A percentile compares a stretch with the other conserved stretches of the same genome.
Evolutionary conservation across 2,113 vertebrate species (phyloP).

Genomic region (Gavia stellata): DNA sequence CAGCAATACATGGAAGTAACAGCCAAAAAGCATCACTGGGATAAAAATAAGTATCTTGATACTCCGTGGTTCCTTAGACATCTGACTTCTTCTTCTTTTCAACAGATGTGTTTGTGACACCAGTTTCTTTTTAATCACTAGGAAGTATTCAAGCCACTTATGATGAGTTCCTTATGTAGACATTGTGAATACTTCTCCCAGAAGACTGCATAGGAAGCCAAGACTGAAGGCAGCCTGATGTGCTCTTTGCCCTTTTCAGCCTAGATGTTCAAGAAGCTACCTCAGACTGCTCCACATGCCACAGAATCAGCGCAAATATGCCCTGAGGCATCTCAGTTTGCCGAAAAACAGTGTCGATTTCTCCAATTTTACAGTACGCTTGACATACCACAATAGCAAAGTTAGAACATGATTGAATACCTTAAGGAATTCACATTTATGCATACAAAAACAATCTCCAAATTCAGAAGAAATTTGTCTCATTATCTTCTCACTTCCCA

Average conservation of each 20-base stretch:
- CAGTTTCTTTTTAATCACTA: neutral
- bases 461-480: neutral
- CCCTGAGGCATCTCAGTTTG: neutral
- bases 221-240: neutral
- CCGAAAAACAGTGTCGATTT: fast-evolving
- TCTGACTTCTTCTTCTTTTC: neutral
- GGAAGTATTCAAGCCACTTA: neutral
- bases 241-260: neutral
- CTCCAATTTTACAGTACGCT: neutral
- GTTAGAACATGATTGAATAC: neutral
- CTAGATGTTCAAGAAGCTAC: neutral
- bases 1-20: neutral
- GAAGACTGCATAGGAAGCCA: neutral
- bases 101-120: neutral
- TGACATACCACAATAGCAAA: neutral
- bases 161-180: neutral
- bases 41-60: neutral
- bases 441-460: neutral
- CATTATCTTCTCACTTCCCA: neutral
- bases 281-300: neutral
- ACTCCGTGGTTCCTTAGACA: neutral
- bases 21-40: neutral
- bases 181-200: neutral
- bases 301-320: neutral
- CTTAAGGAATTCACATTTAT: neutral